Evolutionary conservation across 2,113 vertebrate species (phyloP).

Genomic region (Pollachius pollachius): DNA sequence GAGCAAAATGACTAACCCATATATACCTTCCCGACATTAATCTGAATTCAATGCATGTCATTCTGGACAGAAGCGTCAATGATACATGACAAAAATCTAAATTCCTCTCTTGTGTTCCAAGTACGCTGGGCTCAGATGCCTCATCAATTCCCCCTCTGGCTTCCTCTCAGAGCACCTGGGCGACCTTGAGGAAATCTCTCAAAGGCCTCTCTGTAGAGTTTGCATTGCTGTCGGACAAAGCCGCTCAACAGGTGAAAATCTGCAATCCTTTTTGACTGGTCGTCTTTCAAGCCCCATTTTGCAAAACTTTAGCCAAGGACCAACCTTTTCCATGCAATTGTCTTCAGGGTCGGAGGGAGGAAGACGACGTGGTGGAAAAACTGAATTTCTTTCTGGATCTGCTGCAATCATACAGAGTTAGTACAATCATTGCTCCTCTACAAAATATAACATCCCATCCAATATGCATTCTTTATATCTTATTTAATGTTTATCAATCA

Average conservation of each 20-base stretch:
- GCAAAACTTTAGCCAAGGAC: slow-evolving; percentile 10
- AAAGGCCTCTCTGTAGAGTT: slow-evolving; percentile 94
- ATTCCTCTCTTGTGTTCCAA: slow-evolving; percentile 38
- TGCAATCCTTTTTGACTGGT: not conserved
- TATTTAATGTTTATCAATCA: no score
- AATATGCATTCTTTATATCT: no score
- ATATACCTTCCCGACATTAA: no score
- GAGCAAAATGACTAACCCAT: no score
- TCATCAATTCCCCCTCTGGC: slow-evolving; percentile 85
- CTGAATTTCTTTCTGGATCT: slow-evolving; percentile 94
- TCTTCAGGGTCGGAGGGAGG: slow-evolving; percentile 89
- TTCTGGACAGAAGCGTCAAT: no score
- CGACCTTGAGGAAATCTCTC: slow-evolving; percentile 83
- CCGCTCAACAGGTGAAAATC: slow-evolving; percentile 85
- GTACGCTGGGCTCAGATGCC: slow-evolving; percentile 86
- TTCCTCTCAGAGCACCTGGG: slow-evolving; percentile 83
- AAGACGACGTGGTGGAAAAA: slow-evolving; percentile 96
- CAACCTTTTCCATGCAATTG: slow-evolving; percentile 32
- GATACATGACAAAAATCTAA: no score
- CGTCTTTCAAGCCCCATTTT: not conserved
- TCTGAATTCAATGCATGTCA: no score
- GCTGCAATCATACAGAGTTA: slow-evolving; percentile 94
- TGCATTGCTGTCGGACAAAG: slow-evolving; percentile 88
- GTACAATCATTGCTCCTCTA: slow-evolving; percentile 23
- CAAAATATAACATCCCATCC: no score